Evolutionary conservation across 2,113 vertebrate genomes (phyloP).

Genomic region (Sigmodon hispidus): DNA sequence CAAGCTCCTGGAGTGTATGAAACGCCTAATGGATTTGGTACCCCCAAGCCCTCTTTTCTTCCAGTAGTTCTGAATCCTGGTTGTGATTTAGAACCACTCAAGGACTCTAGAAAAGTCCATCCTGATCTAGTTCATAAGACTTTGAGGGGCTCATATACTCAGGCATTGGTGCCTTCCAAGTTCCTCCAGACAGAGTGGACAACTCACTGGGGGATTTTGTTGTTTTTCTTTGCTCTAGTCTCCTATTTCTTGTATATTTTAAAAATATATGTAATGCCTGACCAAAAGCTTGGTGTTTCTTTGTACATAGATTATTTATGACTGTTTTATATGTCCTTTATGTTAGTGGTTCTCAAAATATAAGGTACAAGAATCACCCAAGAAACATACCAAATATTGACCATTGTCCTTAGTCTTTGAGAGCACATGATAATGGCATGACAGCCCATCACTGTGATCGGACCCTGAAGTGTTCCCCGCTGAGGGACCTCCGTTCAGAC

Average conservation of each 20-base stretch:
- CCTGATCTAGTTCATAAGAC: too few species aligned
- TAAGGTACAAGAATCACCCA: not conserved
- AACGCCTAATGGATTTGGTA: not conserved
- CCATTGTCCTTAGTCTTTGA: not conserved
- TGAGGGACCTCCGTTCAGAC: not conserved
- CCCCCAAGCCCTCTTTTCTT: not conserved
- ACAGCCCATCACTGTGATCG: not conserved
- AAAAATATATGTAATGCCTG: not conserved
- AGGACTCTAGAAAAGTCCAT: not conserved
- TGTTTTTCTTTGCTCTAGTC: not conserved
- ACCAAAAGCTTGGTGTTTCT: not conserved
- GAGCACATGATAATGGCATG: too few species aligned
- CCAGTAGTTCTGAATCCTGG: not conserved
- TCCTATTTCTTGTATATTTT: not conserved
- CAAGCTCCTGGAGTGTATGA: not conserved
- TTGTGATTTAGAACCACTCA: not conserved
- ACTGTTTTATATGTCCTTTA: not conserved
- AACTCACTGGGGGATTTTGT: not conserved
- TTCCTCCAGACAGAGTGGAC: not conserved
- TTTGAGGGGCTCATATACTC: accelerated
- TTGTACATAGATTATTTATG: not conserved
- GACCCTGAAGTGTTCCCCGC: not conserved
- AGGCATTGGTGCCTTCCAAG: not conserved
- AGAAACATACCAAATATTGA: not conserved
- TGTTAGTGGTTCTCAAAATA: not conserved